A percentile compares a stretch with the other conserved stretches of the same genome.
Conservation (phyloP, 2,113 vertebrate genomes). For the Lamprotornis superbus region DNA sequence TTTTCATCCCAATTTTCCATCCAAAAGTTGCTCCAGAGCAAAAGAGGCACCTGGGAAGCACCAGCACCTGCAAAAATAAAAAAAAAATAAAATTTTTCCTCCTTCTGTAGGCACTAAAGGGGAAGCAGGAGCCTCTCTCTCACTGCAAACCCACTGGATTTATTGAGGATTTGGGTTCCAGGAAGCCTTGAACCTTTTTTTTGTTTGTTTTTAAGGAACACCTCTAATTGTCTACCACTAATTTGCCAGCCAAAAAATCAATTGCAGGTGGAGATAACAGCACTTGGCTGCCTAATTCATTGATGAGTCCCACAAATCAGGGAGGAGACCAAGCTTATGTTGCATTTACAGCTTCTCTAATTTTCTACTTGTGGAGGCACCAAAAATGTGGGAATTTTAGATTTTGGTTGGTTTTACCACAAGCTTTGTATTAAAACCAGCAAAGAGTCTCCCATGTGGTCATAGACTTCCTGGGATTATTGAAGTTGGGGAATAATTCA, state of each 20-base stretch:
- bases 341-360: neutral
- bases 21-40: neutral
- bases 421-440: neutral
- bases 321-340: neutral
- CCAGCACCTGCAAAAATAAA: neutral
- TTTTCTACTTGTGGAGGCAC: neutral
- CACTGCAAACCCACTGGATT: neutral
- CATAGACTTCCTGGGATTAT: too few species aligned
- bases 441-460: fast-evolving
- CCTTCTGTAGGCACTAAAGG: neutral
- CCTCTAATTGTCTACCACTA: neutral
- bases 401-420: neutral
- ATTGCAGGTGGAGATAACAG: neutral
- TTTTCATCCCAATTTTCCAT: neutral
- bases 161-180: neutral
- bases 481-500: fast-evolving
- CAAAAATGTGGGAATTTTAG: fast-evolving
- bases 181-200: neutral
- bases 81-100: neutral
- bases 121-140: neutral
- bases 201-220: neutral
- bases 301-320: neutral
- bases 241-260: neutral
- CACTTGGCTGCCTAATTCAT: neutral
- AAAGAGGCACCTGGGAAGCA: neutral